Evolutionary conservation across 2,113 vertebrate genomes (phyloP).

Genomic region (Neolamprologus kungweensis): DNA sequence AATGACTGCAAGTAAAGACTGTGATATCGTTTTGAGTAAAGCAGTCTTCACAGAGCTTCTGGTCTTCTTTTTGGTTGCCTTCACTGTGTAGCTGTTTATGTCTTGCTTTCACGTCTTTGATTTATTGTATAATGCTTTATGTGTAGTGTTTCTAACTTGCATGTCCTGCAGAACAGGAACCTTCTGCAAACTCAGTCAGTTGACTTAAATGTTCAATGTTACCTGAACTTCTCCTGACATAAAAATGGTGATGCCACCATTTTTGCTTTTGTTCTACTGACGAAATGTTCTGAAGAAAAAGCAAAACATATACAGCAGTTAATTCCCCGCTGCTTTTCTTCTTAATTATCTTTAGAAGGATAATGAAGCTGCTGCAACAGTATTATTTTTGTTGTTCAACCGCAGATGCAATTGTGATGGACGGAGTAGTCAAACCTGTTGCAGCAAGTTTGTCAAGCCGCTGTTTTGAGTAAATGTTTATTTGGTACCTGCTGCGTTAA

Average conservation of each 20-base stretch:
- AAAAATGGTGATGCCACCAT: not conserved
- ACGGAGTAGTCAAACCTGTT: not conserved
- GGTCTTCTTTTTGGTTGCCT: not conserved
- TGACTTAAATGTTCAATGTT: not conserved
- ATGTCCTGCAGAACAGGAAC: not conserved
- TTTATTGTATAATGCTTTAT: not conserved
- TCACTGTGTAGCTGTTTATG: not conserved
- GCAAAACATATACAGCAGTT: not conserved
- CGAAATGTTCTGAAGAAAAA: not conserved
- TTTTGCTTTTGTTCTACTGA: not conserved
- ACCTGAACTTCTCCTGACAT: not conserved
- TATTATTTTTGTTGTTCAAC: not conserved
- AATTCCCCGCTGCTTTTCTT: not conserved
- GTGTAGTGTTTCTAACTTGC: not conserved
- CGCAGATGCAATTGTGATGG: not conserved
- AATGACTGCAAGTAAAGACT: not conserved
- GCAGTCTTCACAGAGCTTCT: not conserved
- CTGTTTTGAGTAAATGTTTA: not conserved
- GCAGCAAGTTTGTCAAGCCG: constrained; percentile 7
- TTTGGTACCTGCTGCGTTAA: not conserved
- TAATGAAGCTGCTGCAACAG: not conserved
- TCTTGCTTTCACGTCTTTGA: not conserved
- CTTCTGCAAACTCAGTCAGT: not conserved
- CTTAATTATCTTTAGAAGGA: not conserved
- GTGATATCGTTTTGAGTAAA: not conserved